Evolutionary conservation across 2,797 vertebrate genomes (phyloP), one percentile per base, ranked within the genome.

Genomic region (Spheniscus humboldti): DNA sequence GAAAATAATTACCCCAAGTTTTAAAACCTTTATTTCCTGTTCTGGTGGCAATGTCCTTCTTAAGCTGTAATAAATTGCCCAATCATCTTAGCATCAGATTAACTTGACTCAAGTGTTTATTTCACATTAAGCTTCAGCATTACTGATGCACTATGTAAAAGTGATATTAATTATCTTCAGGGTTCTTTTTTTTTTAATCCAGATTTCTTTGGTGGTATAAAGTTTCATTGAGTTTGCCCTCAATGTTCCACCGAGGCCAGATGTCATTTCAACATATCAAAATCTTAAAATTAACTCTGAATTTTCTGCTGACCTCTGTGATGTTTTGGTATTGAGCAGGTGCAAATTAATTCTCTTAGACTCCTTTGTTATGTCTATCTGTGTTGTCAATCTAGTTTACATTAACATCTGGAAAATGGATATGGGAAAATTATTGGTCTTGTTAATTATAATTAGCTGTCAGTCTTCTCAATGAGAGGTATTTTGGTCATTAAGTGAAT

Each of bases 1-100:
- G 96, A 98, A 98, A 98, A 98, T 97, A 98, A 98, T 98, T 97
- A 97, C 90, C 56, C 48, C 23, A 95, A 90, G 86, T 97, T 97
- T 97, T 88, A 96, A 98, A 97, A 97, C 94, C 90, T 97, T 95
- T 97, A 94, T 97, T 97, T 97, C 96, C 92, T 96, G 56, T 94
- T 90, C 95, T 96, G 56, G 87, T 94, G 76, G 93, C 93, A 97
- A 94, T 82, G 55, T 97, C 87, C 86, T 95, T 96, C 92, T 97
- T 94, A 92, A 91, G 92, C 94, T 88, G 88, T 96, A 97, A 98
- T 97, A 95, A 98, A 98, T 97, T 96, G 71, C 82, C 91, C 88
- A 92, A 96, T 97, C 97, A 96, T 97, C 41, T 97, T 90, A 96
- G 69, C 92, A 90, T 90, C 84, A 97, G 90, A 97, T 98, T 96